These are phyloP conservation scores for Psephotus haematonotus DNA, from an alignment of 2,113 vertebrate genomes.

Conservation along the genomic window DNA sequence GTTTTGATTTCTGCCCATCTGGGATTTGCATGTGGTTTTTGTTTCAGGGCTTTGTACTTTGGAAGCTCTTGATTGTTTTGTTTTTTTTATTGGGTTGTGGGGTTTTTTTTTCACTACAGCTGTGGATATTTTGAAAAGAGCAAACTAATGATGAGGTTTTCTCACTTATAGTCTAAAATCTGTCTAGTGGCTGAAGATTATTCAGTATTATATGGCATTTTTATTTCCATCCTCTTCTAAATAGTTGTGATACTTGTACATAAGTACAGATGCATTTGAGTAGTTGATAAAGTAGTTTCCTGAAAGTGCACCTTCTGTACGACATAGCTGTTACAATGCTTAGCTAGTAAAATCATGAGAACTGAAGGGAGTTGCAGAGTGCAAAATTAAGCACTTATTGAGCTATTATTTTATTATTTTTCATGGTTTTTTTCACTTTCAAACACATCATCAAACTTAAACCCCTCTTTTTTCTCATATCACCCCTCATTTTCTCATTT, in stretches of 20 bases:
- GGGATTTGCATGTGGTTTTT: neutral
- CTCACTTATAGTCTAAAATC: neutral
- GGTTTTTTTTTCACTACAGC: neutral
- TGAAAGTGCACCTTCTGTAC: neutral
- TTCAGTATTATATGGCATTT: neutral
- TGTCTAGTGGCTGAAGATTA: neutral
- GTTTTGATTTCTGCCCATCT: neutral
- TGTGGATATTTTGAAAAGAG: neutral
- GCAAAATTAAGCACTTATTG: neutral
- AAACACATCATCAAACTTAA: neutral
- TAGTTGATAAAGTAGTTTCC: neutral
- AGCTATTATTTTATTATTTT: neutral
- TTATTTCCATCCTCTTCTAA: neutral
- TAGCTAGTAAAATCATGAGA: neutral
- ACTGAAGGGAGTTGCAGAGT: neutral
- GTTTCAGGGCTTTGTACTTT: neutral
- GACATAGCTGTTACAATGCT: neutral
- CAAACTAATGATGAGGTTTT: neutral
- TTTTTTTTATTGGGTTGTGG: neutral
- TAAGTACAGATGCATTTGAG: neutral
- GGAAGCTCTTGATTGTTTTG: neutral
- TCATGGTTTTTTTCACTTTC: neutral
- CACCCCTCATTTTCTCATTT: neutral
- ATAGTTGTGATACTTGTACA: neutral
- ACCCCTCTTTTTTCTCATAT: neutral